A percentile compares a stretch with the other conserved stretches of the same genome.
phyloP scores from a whole-genome alignment of 2,113 vertebrate genomes.

The Callocephalon fimbriatum region DNA sequence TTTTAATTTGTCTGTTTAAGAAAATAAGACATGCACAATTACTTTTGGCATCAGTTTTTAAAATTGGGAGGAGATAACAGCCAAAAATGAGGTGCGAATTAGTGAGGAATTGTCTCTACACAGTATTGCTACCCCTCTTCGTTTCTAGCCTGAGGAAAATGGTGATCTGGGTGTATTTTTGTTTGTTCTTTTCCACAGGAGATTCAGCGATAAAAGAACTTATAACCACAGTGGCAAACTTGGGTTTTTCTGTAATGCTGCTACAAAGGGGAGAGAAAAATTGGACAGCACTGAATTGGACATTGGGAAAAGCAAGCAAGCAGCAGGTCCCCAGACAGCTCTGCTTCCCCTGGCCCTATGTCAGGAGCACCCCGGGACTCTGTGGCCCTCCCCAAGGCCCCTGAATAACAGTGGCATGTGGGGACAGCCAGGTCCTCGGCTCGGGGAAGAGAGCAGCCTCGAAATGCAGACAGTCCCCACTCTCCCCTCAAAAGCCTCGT shows the following conservation, averaged over 20 bases:
- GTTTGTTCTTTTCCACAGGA: neutral
- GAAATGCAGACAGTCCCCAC: fast-evolving
- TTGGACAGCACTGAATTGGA: neutral
- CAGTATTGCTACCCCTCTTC: too few species aligned
- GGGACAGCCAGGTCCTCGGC: fast-evolving
- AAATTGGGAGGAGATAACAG: neutral
- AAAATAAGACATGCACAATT: neutral
- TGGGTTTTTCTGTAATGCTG: neutral
- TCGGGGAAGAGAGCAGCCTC: fast-evolving
- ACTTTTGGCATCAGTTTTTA: neutral
- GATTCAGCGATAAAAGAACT: neutral
- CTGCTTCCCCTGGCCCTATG: neutral
- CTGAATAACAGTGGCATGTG: fast-evolving
- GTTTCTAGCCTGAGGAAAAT: neutral
- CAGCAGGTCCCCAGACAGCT: fast-evolving
- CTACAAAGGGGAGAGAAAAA: neutral
- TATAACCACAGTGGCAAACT: neutral
- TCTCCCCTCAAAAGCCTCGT: constrained; percentile 5
- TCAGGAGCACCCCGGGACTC: neutral
- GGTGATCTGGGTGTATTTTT: neutral
- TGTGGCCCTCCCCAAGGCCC: neutral
- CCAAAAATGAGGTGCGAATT: neutral
- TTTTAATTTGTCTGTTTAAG: neutral
- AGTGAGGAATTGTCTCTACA: neutral
- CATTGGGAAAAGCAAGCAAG: neutral